Evolutionary conservation across 2,797 vertebrate genomes (phyloP), one percentile per base, ranked within the genome.

Genomic region (Microctenopoma stevenorrisi): DNA sequence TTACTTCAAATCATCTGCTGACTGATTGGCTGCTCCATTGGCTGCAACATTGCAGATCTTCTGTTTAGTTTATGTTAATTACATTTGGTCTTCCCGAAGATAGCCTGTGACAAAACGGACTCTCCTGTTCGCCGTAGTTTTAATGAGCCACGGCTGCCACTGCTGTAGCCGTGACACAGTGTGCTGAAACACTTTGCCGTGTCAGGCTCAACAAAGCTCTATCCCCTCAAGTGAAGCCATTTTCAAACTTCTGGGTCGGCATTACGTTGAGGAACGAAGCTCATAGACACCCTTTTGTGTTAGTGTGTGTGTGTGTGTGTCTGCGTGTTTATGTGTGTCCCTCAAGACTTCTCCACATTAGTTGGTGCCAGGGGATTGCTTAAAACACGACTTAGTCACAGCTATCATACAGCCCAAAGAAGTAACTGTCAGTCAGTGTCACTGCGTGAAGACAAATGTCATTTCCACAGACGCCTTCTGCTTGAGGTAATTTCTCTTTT

Each of bases 21-120:
- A 74, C 87, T 85, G 81, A 90, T 80, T 65, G 77, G 59, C 22
- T 22, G 22, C 22, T 22, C 22, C 22, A 22, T 22, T 22, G 62
- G 50, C 71, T 55, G 49, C 48, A 8, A 72, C 56, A 25, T 63
- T 68, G 86, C 74, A 81, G 82, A 81, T 89, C 76, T 83, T 87
- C 83, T 86, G 86, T 86, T 87, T 86, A 71, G 85, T 80, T 62
- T 76, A 60, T 66, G 82, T 83, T 90, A 91, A 93, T 92, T 89
- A 68, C 68, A 74, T 89, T 84, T 72, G 55, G 51, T 62, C 70
- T 44, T 49, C 42, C 62, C 38, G 75, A 68, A 84, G 72, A 77
- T 71, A 70, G 81, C 75, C 55, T 37, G 57, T 75, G 78, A 79
- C 76, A 86, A 80, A 90, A 79, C 56, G 44, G 64, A 80, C 72